Conservation (phyloP, 2,888 invertebrate species). For the Parthenolecanium corni region DNA sequence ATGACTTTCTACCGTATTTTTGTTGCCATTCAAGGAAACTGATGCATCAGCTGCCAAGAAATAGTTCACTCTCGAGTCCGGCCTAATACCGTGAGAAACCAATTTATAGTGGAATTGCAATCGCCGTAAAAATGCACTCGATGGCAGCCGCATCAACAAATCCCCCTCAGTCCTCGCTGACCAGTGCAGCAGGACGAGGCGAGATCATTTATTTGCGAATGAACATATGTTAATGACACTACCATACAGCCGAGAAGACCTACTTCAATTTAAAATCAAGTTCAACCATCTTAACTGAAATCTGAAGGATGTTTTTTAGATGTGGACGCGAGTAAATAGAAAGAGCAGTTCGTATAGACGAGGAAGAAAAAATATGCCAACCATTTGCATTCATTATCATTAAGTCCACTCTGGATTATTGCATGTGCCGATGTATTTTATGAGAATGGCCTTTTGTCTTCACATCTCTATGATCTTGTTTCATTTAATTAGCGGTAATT, state of each 20-base stretch:
- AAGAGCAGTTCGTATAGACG: neutral
- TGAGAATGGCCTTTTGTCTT: constrained; percentile 25
- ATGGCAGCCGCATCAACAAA: neutral
- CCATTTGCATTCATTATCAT: constrained; percentile 28
- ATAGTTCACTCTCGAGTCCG: too few species aligned
- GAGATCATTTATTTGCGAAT: constrained; percentile 27
- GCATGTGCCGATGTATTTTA: constrained; percentile 20
- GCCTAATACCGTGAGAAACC: constrained; percentile 15
- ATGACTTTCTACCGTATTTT: too few species aligned
- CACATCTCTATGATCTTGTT: constrained; percentile 29
- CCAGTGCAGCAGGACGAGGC: constrained; percentile 1
- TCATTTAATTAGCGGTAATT: constrained; percentile 28
- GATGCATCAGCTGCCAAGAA: too few species aligned
- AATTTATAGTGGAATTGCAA: neutral
- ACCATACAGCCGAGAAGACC: constrained; percentile 11
- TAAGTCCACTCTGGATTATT: constrained; percentile 25
- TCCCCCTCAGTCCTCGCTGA: neutral
- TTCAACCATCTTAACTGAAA: constrained; percentile 11
- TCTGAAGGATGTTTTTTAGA: constrained; percentile 3
- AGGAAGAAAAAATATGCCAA: constrained; percentile 17
- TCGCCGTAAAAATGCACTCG: neutral
- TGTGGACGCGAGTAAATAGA: too few species aligned
- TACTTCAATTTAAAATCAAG: constrained; percentile 25
- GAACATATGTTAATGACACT: constrained; percentile 28
- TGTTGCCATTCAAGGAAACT: too few species aligned